phyloP scores from a whole-genome alignment of 2,797 vertebrate species.

The Ctenochaetus hawaiiensis region DNA sequence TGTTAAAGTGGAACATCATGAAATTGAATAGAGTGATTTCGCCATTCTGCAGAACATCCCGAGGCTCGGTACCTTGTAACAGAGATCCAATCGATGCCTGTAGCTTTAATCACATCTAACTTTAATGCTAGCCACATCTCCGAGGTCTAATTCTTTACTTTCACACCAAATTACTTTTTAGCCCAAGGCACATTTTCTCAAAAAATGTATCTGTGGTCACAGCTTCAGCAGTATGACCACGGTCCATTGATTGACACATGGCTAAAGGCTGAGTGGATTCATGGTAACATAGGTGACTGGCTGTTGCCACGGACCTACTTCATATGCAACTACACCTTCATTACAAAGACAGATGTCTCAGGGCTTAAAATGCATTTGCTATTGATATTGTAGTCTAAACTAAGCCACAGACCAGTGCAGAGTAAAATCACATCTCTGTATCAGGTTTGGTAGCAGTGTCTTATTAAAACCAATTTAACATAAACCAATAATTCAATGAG shows the following conservation, averaged over 20 bases:
- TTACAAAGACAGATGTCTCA: slow-evolving; percentile 29
- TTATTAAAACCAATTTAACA: slow-evolving; percentile 61
- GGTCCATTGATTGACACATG: slow-evolving; percentile 73
- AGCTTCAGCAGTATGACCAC: slow-evolving; percentile 50
- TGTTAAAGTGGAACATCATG: slow-evolving; percentile 65
- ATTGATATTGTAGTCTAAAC: slow-evolving; percentile 49
- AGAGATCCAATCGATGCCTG: slow-evolving; percentile 77
- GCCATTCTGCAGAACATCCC: slow-evolving; percentile 61
- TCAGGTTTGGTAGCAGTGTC: slow-evolving; percentile 58
- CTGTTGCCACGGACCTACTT: slow-evolving; percentile 51
- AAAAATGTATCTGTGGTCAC: slow-evolving; percentile 67
- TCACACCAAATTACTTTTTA: slow-evolving; percentile 81
- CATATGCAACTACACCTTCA: slow-evolving; percentile 56
- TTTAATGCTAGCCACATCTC: slow-evolving; percentile 76
- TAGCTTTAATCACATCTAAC: slow-evolving; percentile 80
- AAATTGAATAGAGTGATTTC: slow-evolving; percentile 58
- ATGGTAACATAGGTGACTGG: slow-evolving; percentile 26
- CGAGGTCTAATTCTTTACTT: slow-evolving; percentile 79
- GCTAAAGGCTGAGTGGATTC: slow-evolving; percentile 54
- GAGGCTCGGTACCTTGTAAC: slow-evolving; percentile 60
- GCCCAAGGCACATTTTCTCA: slow-evolving; percentile 59
- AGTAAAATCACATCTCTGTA: slow-evolving; percentile 42
- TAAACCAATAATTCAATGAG: slow-evolving; percentile 63
- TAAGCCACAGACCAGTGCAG: slow-evolving; percentile 32
- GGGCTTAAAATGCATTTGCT: slow-evolving; percentile 28